These are phyloP conservation scores for Sympetrum striolatum DNA, from an alignment of 2,888 invertebrate species.

Conservation along the genomic window DNA sequence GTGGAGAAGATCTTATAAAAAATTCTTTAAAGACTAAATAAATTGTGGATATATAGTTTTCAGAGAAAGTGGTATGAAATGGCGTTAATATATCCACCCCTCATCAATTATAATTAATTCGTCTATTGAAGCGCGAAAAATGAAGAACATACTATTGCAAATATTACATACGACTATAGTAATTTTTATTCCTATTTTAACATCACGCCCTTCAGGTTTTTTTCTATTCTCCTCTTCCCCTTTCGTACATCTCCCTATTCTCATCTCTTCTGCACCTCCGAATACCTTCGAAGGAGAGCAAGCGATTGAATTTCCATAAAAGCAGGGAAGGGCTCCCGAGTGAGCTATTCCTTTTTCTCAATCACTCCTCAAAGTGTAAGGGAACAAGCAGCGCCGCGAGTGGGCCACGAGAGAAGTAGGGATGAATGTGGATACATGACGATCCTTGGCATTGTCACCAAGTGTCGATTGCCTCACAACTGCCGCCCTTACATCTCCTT, in stretches of 20 bases:
- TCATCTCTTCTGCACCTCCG: background rate
- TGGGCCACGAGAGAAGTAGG: background rate
- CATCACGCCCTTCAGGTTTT: too few relatives aligned
- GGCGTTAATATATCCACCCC: too few relatives aligned
- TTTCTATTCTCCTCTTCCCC: background rate
- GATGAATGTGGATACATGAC: background rate
- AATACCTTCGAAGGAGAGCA: background rate
- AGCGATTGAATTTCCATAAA: conserved; percentile 40
- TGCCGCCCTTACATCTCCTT: background rate
- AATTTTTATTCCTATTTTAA: too few relatives aligned
- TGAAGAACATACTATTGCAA: too few relatives aligned
- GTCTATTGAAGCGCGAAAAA: too few relatives aligned
- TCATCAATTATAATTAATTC: too few relatives aligned
- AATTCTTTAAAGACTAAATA: too few relatives aligned
- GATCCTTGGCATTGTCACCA: conserved; percentile 9
- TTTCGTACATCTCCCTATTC: background rate
- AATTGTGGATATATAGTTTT: too few relatives aligned
- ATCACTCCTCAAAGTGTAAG: conserved; percentile 28
- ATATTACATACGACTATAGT: too few relatives aligned
- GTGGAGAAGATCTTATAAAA: too few relatives aligned
- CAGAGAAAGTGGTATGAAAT: too few relatives aligned
- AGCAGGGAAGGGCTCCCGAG: conserved; percentile 30
- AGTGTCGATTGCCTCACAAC: conserved; percentile 20
- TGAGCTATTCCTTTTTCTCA: conserved; percentile 29
- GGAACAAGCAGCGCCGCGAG: background rate